These are phyloP conservation scores for Siniperca undulata DNA, from an alignment of 2,797 vertebrate genomes.

Conservation along the genomic window DNA sequence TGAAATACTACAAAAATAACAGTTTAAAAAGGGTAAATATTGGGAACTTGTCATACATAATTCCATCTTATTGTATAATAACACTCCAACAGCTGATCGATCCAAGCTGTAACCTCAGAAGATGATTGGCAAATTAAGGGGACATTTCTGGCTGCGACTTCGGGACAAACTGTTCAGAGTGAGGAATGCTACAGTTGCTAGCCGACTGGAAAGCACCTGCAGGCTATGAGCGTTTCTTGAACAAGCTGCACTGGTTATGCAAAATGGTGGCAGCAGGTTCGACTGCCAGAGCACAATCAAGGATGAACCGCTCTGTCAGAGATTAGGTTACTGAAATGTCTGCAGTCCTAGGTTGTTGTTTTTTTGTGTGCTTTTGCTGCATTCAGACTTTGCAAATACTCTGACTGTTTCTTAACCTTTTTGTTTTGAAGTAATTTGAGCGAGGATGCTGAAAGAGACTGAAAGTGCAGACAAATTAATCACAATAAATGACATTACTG, in stretches of 20 bases:
- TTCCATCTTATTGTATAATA: background rate
- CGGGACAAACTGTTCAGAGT: constrained; percentile 66
- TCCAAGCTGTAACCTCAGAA: constrained; percentile 23
- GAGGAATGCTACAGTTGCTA: constrained; percentile 65
- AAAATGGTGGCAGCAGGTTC: constrained; percentile 55
- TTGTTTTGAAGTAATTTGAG: background rate
- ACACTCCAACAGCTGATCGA: background rate
- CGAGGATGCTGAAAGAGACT: background rate
- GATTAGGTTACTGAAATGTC: constrained; percentile 35
- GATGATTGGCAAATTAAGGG: constrained; percentile 18
- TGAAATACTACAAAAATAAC: background rate
- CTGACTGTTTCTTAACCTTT: background rate
- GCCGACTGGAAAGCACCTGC: constrained; percentile 63
- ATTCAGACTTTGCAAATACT: constrained; percentile 9
- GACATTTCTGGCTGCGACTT: constrained; percentile 25
- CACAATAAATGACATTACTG: background rate
- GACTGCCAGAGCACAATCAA: constrained; percentile 47
- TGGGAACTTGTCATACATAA: background rate
- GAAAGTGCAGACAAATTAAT: constrained; percentile 17
- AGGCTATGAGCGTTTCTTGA: constrained; percentile 37
- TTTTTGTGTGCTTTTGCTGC: background rate
- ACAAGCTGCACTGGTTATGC: constrained; percentile 70
- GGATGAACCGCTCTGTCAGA: constrained; percentile 26
- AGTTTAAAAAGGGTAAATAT: background rate
- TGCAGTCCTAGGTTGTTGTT: background rate